Conservation (phyloP, 2,888 invertebrate species). For the Drosophila putrida region DNA sequence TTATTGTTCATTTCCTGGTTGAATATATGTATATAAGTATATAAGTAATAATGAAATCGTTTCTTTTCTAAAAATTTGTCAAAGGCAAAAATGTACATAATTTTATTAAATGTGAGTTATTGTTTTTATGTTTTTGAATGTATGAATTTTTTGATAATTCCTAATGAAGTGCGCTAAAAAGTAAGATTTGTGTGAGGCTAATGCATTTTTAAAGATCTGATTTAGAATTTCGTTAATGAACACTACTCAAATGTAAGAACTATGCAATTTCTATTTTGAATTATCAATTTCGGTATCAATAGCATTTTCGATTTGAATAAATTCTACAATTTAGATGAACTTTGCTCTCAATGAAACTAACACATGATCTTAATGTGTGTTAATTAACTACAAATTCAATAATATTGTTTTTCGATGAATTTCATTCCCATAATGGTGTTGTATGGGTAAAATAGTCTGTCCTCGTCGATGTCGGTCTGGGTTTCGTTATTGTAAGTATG, state of each 20-base stretch:
- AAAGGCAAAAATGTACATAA: slow-evolving; percentile 74
- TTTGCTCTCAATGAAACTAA: slow-evolving; percentile 17
- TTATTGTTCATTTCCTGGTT: slow-evolving; percentile 67
- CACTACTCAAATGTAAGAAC: slow-evolving; percentile 32
- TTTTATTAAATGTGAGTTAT: slow-evolving; percentile 22
- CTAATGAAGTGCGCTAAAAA: slow-evolving; percentile 65
- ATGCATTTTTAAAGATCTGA: slow-evolving; percentile 17
- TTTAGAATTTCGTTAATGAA: slow-evolving; percentile 28
- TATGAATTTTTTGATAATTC: slow-evolving; percentile 38
- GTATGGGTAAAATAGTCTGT: slow-evolving; percentile 45
- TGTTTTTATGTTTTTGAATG: slow-evolving; percentile 1
- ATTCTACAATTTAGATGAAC: slow-evolving; percentile 10
- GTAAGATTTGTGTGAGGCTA: slow-evolving; percentile 42
- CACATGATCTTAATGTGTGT: slow-evolving; percentile 9
- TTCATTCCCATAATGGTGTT: slow-evolving; percentile 2
- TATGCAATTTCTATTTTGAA: slow-evolving; percentile 29
- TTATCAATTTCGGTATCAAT: slow-evolving; percentile 1
- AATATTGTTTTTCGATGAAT: background rate
- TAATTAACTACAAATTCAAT: background rate
- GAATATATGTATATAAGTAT: slow-evolving; percentile 46
- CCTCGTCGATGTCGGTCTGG: slow-evolving; percentile 3
- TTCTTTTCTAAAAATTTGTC: slow-evolving; percentile 60
- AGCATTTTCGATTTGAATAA: slow-evolving; percentile 3
- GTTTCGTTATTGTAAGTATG: slow-evolving; percentile 57
- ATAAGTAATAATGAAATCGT: slow-evolving; percentile 68